These are phyloP conservation scores for Celastrina argiolus DNA, from an alignment of 2,888 invertebrate species.

Conservation along the genomic window DNA sequence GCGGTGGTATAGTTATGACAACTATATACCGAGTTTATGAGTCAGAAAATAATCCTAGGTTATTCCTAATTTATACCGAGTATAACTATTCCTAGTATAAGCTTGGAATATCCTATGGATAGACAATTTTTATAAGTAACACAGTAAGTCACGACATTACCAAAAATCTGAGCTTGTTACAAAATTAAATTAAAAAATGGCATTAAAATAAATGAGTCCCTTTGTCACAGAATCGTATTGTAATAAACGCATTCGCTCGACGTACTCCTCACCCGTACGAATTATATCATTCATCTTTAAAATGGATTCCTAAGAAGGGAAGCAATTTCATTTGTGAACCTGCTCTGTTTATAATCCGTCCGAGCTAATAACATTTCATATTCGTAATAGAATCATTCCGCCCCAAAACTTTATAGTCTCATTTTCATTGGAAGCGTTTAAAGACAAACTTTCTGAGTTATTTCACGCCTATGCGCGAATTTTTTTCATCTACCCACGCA, in stretches of 20 bases:
- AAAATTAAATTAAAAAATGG: background rate
- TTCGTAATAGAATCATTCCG: constrained; percentile 78
- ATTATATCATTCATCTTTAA: constrained; percentile 75
- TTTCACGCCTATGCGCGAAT: constrained; percentile 45
- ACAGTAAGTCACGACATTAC: background rate
- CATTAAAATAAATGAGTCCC: constrained; percentile 23
- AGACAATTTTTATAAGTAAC: too few relatives aligned
- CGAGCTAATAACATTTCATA: constrained; percentile 78
- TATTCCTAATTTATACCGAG: too few relatives aligned
- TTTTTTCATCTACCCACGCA: background rate
- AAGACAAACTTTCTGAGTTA: constrained; percentile 74
- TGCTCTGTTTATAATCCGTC: constrained; percentile 77
- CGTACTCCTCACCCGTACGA: constrained; percentile 72
- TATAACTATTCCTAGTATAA: too few relatives aligned
- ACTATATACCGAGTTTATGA: too few relatives aligned
- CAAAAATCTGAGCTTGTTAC: background rate
- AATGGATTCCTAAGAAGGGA: constrained; percentile 76
- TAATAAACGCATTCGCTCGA: constrained; percentile 58
- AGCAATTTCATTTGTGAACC: constrained; percentile 78
- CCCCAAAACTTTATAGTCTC: constrained; percentile 76
- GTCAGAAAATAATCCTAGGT: too few relatives aligned
- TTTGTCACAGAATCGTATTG: constrained; percentile 32
- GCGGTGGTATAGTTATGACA: too few relatives aligned
- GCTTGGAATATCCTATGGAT: too few relatives aligned
- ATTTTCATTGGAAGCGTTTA: constrained; percentile 77